phyloP scores from a whole-genome alignment of 1,140 invertebrate genomes.

The Lineus longissimus region DNA sequence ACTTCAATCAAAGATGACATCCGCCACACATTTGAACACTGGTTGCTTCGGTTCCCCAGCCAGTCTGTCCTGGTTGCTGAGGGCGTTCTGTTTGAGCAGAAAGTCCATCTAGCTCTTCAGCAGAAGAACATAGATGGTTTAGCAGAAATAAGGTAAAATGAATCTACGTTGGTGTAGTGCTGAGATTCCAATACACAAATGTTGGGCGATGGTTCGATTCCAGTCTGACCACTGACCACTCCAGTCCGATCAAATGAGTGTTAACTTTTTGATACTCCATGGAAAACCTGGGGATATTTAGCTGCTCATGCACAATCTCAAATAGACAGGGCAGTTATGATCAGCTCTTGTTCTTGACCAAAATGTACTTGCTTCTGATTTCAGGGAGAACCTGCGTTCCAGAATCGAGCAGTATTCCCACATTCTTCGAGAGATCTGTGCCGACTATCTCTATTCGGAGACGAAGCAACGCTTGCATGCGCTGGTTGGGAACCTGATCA shows the following conservation, averaged over 20 bases:
- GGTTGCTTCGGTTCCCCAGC: constrained; percentile 45
- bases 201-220: too few relatives aligned
- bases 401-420: constrained; percentile 42
- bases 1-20: constrained; percentile 27
- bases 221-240: too few relatives aligned
- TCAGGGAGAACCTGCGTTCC: constrained; percentile 27
- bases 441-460: constrained; percentile 9
- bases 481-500: constrained; percentile 37
- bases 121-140: constrained; percentile 19
- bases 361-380: constrained; percentile 1
- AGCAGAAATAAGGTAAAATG: background rate
- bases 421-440: constrained; percentile 31
- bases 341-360: too few relatives aligned
- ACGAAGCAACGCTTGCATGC: constrained; percentile 29
- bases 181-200: too few relatives aligned
- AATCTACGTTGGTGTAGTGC: background rate
- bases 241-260: too few relatives aligned
- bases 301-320: too few relatives aligned
- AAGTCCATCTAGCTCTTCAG: constrained; percentile 30
- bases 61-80: constrained; percentile 46
- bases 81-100: constrained; percentile 43
- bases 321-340: too few relatives aligned
- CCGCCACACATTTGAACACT: constrained; percentile 37
- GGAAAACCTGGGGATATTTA: too few relatives aligned
- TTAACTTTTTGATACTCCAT: too few relatives aligned